A percentile compares a stretch with the other conserved stretches of the same genome.
Evolutionary conservation across 2,888 invertebrate genomes (phyloP).

Genomic region (Pyrrhia umbra): DNA sequence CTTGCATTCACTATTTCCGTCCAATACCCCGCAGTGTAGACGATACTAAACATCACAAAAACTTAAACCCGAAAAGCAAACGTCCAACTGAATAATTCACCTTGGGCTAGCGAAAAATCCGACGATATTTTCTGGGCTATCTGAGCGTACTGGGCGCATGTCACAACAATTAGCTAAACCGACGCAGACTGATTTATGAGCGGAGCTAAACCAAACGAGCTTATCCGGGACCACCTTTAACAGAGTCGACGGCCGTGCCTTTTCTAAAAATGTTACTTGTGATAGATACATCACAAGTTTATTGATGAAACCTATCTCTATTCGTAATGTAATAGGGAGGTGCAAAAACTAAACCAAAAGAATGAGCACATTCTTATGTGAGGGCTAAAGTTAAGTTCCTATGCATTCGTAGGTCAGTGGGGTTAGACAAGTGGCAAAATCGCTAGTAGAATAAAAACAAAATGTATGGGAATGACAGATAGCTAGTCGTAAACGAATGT

Average conservation of each 20-base stretch:
- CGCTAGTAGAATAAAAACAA: no score
- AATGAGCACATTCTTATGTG: no score
- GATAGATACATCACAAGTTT: no score
- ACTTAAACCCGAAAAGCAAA: constrained; percentile 2
- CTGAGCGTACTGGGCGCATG: constrained; percentile 43
- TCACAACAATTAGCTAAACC: constrained; percentile 70
- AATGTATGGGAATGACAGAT: no score
- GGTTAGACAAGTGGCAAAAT: no score
- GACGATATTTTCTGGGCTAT: constrained; percentile 39
- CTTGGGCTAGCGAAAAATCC: constrained; percentile 23
- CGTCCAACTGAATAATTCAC: constrained; percentile 41
- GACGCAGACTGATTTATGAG: constrained; percentile 69
- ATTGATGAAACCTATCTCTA: no score
- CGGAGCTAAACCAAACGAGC: constrained; percentile 62
- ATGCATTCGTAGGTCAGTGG: no score
- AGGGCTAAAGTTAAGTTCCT: no score
- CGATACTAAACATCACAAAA: neutral
- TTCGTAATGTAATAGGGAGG: no score
- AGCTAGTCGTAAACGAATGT: no score
- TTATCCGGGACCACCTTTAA: constrained; percentile 53
- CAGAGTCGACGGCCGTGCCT: constrained; percentile 36
- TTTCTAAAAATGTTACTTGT: constrained; percentile 29
- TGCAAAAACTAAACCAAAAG: no score
- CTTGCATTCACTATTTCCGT: no score
- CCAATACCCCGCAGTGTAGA: neutral